Conservation (phyloP, 1,140 invertebrate species). For the Conus ventricosus region DNA sequence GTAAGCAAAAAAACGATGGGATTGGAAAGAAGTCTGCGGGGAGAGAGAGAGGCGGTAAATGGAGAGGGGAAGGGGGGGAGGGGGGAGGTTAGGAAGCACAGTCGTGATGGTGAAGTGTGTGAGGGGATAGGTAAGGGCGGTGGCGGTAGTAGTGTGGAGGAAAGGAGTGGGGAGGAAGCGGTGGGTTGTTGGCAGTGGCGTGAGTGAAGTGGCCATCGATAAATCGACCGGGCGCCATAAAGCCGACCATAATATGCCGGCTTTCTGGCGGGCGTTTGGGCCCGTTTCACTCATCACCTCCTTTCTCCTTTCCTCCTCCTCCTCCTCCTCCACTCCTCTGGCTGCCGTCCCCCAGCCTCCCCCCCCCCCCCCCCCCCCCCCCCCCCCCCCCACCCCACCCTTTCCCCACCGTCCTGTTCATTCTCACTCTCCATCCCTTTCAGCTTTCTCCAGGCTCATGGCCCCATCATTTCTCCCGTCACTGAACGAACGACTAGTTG, state of each 20-base stretch:
- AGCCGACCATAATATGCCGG: not conserved
- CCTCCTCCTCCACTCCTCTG: not conserved
- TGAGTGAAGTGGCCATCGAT: constrained; percentile 27
- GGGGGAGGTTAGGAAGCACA: too few species aligned
- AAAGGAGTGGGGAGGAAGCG: not conserved
- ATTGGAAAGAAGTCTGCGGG: too few species aligned
- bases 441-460: not conserved
- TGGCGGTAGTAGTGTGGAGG: too few species aligned
- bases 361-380: not conserved
- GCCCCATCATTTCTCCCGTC: too few species aligned
- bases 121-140: too few species aligned
- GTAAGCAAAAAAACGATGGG: too few species aligned
- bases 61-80: too few species aligned
- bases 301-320: not conserved
- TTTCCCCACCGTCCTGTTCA: not conserved
- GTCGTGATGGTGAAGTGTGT: too few species aligned
- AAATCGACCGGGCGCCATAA: constrained; percentile 17
- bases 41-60: too few species aligned
- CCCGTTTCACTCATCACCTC: not conserved
- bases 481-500: too few species aligned
- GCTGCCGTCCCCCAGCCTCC: not conserved
- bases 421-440: not conserved
- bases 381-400: not conserved
- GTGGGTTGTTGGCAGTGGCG: constrained; percentile 7
- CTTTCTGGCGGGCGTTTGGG: not conserved